A percentile compares a stretch with the other conserved stretches of the same genome.
These are phyloP conservation scores for Drosophila repleta DNA, from an alignment of 1,140 invertebrate genomes.

Conservation along the genomic window DNA sequence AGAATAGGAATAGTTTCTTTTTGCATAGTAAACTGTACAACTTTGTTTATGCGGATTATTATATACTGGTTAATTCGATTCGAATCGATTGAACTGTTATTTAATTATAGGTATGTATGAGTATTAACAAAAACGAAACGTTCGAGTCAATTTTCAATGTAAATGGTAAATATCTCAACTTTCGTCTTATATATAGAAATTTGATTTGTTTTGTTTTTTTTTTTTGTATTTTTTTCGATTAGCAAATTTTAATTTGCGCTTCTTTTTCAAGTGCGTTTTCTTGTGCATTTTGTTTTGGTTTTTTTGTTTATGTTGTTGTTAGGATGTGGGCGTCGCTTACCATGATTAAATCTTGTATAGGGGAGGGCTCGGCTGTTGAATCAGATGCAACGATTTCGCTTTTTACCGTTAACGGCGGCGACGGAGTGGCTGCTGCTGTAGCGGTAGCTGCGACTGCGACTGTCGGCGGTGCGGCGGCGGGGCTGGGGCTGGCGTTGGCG, in stretches of 20 bases:
- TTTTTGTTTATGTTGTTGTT: constrained; percentile 31
- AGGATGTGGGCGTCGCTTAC: constrained; percentile 68
- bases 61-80: constrained; percentile 49
- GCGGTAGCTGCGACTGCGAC: constrained; percentile 15
- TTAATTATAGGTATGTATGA: constrained; percentile 43
- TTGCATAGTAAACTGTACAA: constrained; percentile 76
- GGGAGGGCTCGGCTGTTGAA: constrained; percentile 75
- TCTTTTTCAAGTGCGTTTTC: constrained; percentile 51
- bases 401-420: constrained; percentile 66
- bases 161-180: constrained; percentile 30
- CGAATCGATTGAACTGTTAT: constrained; percentile 46
- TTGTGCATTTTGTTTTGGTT: constrained; percentile 40
- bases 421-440: constrained; percentile 39
- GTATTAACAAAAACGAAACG: constrained; percentile 53
- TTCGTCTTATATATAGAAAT: constrained; percentile 19
- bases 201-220: too few species aligned
- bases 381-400: constrained; percentile 73
- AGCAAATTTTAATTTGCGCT: constrained; percentile 37
- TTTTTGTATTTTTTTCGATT: constrained; percentile 9
- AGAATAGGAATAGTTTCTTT: constrained; percentile 34
- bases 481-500: constrained; percentile 43
- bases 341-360: constrained; percentile 81
- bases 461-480: constrained; percentile 26
- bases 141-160: constrained; percentile 37
- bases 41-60: constrained; percentile 55